phyloP scores from a whole-genome alignment of 2,113 vertebrate species.

The Emberiza fucata region DNA sequence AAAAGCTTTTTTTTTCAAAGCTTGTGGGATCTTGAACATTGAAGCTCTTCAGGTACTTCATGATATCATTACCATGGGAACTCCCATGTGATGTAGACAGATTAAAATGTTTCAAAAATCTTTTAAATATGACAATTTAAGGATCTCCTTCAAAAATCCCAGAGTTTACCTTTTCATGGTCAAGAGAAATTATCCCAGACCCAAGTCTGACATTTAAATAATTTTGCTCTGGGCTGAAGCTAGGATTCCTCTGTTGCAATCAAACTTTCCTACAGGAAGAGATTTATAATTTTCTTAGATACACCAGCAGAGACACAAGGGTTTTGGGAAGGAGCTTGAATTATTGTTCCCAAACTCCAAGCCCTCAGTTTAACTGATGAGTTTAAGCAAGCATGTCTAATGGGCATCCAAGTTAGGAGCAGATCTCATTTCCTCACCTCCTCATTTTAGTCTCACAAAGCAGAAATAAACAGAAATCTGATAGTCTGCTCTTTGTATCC shows the following conservation, averaged over 20 bases:
- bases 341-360: background rate
- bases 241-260: background rate
- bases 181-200: background rate
- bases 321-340: background rate
- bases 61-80: background rate
- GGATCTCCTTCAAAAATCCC: background rate
- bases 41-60: background rate
- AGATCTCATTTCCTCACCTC: background rate
- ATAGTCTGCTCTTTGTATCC: no score
- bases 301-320: background rate
- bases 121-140: background rate
- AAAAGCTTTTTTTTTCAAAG: background rate
- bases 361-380: background rate
- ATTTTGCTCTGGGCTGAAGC: background rate
- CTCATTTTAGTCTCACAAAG: background rate
- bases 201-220: background rate
- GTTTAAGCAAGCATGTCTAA: background rate
- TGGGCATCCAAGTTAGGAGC: background rate
- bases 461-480: background rate
- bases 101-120: background rate
- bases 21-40: background rate
- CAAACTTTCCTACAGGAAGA: background rate
- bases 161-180: fast-evolving
- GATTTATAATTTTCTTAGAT: background rate
- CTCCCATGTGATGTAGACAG: background rate